phyloP scores from a whole-genome alignment of 2,113 vertebrate species.

The Sinosuthora webbiana region DNA sequence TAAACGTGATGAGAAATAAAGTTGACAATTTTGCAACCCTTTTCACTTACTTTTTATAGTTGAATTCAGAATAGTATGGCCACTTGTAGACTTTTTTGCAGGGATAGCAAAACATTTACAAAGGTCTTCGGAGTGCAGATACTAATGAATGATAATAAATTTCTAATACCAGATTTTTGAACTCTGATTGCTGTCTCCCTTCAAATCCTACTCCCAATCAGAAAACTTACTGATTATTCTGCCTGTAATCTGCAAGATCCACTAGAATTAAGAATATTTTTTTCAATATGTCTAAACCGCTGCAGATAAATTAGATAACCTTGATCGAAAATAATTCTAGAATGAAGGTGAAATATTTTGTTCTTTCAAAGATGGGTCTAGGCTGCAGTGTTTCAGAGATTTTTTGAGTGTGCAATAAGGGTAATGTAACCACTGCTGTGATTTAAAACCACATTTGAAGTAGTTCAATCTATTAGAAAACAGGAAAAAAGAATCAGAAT shows the following conservation, averaged over 20 bases:
- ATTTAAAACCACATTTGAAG: background rate
- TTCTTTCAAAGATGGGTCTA: background rate
- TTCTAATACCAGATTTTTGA: background rate
- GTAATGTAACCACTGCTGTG: background rate
- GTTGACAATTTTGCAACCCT: background rate
- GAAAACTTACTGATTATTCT: background rate
- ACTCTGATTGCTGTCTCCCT: background rate
- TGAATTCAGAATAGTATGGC: background rate
- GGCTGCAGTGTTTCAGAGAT: background rate
- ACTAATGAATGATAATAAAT: background rate
- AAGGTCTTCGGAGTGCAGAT: background rate
- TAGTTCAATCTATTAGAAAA: background rate
- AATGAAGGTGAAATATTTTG: background rate
- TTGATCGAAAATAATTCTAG: constrained; percentile 39
- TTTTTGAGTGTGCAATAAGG: background rate
- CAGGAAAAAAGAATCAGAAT: background rate
- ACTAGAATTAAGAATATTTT: constrained; percentile 34
- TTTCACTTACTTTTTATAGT: background rate
- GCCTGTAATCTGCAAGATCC: constrained; percentile 22
- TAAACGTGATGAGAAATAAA: background rate
- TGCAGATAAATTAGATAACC: constrained; percentile 25
- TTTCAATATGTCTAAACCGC: background rate
- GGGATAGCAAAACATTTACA: background rate
- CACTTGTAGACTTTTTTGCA: background rate
- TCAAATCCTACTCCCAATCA: background rate